phyloP scores from a whole-genome alignment of 2,888 invertebrate genomes.

The Choristoneura rosaceana region DNA sequence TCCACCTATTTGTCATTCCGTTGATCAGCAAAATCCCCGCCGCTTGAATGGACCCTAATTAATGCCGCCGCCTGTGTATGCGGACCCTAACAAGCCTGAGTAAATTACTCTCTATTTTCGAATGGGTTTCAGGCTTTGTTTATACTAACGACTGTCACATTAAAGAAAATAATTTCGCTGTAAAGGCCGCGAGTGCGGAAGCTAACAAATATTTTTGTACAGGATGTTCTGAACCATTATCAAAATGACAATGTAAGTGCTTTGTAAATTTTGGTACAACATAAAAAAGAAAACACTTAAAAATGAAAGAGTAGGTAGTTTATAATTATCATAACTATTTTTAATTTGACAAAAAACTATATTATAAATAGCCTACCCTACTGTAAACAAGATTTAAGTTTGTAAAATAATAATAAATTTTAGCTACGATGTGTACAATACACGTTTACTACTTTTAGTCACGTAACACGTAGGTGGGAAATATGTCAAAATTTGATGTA shows the following conservation, averaged over 20 bases:
- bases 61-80: conserved; percentile 36
- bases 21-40: conserved; percentile 40
- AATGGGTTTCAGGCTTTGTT: conserved; percentile 40
- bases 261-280: no score
- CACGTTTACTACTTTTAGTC: no score
- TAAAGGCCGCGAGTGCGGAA: conserved; percentile 28
- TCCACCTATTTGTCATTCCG: conserved; percentile 38
- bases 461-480: no score
- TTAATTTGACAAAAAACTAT: no score
- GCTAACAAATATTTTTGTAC: background rate
- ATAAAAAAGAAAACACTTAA: no score
- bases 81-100: conserved; percentile 35
- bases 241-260: background rate
- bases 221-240: background rate
- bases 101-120: conserved; percentile 41
- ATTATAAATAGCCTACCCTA: no score
- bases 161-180: conserved; percentile 41
- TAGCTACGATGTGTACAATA: no score
- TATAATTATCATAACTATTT: no score
- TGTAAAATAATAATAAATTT: no score
- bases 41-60: conserved; percentile 41
- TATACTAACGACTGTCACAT: conserved; percentile 43
- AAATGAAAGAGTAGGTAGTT: no score
- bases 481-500: no score
- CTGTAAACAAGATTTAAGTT: no score